These are phyloP conservation scores for Scytalopus superciliaris DNA, from an alignment of 2,113 vertebrate genomes.

Conservation along the genomic window DNA sequence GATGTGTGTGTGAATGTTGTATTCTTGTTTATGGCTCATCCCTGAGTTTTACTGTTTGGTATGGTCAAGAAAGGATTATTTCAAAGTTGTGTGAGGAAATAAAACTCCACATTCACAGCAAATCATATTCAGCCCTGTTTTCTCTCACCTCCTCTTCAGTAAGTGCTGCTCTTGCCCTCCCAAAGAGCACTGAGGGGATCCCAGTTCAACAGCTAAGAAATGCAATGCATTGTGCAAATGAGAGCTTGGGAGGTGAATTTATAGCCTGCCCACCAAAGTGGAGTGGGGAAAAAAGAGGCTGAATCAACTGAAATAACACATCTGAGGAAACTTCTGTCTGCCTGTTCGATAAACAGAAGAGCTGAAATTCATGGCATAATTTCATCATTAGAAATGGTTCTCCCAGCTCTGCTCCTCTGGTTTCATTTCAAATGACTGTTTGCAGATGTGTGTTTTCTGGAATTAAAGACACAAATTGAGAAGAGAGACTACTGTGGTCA, in stretches of 20 bases:
- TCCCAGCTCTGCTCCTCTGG: conserved; percentile 17
- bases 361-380: neutral
- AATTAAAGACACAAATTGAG: conserved; percentile 21
- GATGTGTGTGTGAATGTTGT: neutral
- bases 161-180: neutral
- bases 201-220: neutral
- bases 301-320: neutral
- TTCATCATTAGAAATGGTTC: conserved; percentile 7
- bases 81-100: neutral
- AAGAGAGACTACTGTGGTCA: conserved; percentile 32
- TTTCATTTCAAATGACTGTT: conserved; percentile 32
- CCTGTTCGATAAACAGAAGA: neutral
- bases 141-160: neutral
- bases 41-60: neutral
- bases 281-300: neutral
- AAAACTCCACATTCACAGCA: neutral
- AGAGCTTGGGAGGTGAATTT: neutral
- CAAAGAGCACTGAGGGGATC: neutral
- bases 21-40: neutral
- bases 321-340: conserved; percentile 6
- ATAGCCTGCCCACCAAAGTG: neutral
- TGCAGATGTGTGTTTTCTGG: conserved; percentile 49
- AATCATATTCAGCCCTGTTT: neutral
- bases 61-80: neutral
- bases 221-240: neutral